phyloP scores from a whole-genome alignment of 2,888 invertebrate species.

The Idaea dimidiata region DNA sequence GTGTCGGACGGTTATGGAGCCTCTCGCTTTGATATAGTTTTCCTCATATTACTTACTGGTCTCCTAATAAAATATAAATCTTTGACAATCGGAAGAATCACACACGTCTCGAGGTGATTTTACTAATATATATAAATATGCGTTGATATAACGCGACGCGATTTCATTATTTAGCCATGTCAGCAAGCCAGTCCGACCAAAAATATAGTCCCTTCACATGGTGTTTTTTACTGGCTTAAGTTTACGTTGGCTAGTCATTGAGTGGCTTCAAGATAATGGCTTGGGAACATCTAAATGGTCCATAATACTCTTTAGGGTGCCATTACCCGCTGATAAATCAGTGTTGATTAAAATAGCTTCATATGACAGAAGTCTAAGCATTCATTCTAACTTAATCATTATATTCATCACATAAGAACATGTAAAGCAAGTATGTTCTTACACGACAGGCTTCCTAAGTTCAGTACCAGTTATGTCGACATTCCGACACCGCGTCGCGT shows the following conservation, averaged over 20 bases:
- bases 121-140: background rate
- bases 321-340: background rate
- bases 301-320: background rate
- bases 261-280: too few relatives aligned
- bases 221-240: background rate
- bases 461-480: background rate
- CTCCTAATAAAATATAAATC: background rate
- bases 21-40: background rate
- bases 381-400: background rate
- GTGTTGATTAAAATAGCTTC: background rate
- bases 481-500: background rate
- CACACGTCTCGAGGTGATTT: background rate
- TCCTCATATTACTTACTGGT: background rate
- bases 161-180: too few relatives aligned
- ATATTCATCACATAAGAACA: background rate
- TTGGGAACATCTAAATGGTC: too few relatives aligned
- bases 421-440: background rate
- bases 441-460: background rate
- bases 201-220: too few relatives aligned
- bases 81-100: background rate
- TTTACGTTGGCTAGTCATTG: too few relatives aligned
- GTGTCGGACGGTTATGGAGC: background rate
- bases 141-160: too few relatives aligned
- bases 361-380: background rate
- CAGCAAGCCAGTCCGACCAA: too few relatives aligned